Base-by-base conservation (phyloP, 1,140 invertebrate genomes). In the Psilanteris sp. region DNA sequence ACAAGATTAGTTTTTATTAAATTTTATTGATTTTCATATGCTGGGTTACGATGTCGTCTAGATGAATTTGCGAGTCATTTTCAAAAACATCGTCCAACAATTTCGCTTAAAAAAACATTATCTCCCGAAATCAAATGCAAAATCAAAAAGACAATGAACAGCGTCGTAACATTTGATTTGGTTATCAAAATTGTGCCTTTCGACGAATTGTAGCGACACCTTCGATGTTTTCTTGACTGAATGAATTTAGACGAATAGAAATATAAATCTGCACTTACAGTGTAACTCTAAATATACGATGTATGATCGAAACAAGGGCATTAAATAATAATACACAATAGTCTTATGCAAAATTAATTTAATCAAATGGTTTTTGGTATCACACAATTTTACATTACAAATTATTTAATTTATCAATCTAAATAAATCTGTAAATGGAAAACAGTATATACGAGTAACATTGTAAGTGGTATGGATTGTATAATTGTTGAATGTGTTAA, bases 131-230 rank as follows among this genome's bases (percentile, higher is more conserved):
- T 62, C 48, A 62, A 76, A 75, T 16, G 44, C 31, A 18, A 59
- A 59, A 59, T 66, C 41, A 64, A 61, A 59, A 26, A 22, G n/a
- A 11, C 4, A 16, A n/a, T 32, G 13, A 46, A 71, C 74, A 24
- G 10, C 44, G 36, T 79, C 77, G 73, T 73, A 64, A 72, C 39
- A 78, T 80, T 83, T 77, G 62, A 82, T 80, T 82, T 83, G 76
- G 78, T 84, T 85, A 83, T 85, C 84, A 85, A 85, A 85, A 84
- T 85, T 85, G 84, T 85, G 84, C 84, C 84, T 85, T 85, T 82
- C 80, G 81, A 85, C 77, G 75, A 74, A 85, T 79, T 83, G 76
- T 72, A 57, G 48, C 48, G 48, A 72, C 32, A 55, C 31, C 10
- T 72, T 48, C 48, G 52, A 50, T 68, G 50, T 67, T 67, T 55